Base-by-base conservation (phyloP, 2,888 invertebrate species). In the Lamproptera curius region DNA sequence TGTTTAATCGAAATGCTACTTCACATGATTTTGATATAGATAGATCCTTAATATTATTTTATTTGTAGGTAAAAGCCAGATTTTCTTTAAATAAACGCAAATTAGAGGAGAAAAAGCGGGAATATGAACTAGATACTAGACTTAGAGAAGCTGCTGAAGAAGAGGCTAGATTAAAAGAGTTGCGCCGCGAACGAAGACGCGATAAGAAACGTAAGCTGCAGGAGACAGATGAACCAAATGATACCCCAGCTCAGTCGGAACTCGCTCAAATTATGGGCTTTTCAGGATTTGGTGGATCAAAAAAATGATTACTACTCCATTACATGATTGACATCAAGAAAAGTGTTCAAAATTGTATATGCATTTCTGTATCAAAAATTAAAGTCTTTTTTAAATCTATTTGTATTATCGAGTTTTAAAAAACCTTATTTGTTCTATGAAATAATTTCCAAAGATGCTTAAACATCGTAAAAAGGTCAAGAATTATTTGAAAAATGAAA, bases 221-320 rank as follows among this genome's bases (percentile, higher is more conserved):
- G 56, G 94, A 94, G 54, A 77, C 81, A 9, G 73, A 84, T 8
- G 87, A 85, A 0, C 56, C 61, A 0, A 79, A 82, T 15, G 81
- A 85, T 1, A 69, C 88, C 0, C 89, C 90, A 0, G 90, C 90
- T 6, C 91, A 90, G 36, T 88, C 87, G 34, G 96, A 96, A 70
- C 90, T 98, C 71, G 94, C 96, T 11, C 92, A 94, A 58, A 93
- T 98, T 54, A 98, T 98, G 98, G 98, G 98, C 6, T 98, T 98
- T 74, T 94, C 95, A 5, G 97, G 97, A 0, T 98, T 98, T 84
- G 96, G 96, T 5, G 91, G 93, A 2, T 91, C 94, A 3, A 97
- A 95, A 69, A 95, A 95, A 74, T 92, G 89, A 81, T 65, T 36
- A 13, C 35, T 35, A 1, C 16, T 16, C 8, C 10, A 16, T 13